These are phyloP conservation scores for Larimichthys polyactis DNA, from an alignment of 2,113 vertebrate genomes.

Conservation along the genomic window DNA sequence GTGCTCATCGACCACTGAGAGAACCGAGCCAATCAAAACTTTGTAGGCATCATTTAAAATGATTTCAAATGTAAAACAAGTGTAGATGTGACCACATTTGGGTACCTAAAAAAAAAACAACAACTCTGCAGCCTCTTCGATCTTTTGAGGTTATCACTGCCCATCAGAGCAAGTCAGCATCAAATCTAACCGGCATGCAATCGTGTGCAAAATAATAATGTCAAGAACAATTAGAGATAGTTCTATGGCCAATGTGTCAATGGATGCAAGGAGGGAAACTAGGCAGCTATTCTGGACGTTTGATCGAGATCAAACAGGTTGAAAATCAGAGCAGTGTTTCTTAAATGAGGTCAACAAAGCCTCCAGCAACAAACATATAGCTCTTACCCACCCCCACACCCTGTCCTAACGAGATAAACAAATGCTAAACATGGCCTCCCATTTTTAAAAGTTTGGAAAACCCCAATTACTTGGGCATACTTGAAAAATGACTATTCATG, in stretches of 20 bases:
- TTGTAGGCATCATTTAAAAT: too few relatives aligned
- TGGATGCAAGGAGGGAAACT: neutral
- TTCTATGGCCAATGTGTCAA: neutral
- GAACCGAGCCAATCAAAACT: neutral
- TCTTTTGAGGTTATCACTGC: too few relatives aligned
- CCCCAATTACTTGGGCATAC: conserved; percentile 40
- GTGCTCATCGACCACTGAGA: neutral
- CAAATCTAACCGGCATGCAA: too few relatives aligned
- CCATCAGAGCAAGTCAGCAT: too few relatives aligned
- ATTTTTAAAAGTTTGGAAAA: conserved; percentile 47
- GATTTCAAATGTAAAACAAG: too few relatives aligned
- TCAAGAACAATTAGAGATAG: neutral
- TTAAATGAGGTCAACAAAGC: conserved; percentile 5
- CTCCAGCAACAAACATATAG: conserved; percentile 12
- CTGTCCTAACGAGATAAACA: conserved; percentile 4
- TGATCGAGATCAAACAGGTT: neutral
- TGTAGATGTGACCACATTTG: too few relatives aligned
- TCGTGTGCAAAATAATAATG: too few relatives aligned
- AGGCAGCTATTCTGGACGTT: neutral
- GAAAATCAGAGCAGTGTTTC: neutral
- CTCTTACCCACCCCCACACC: neutral
- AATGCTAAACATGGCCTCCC: conserved; percentile 3
- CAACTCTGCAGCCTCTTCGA: too few relatives aligned
- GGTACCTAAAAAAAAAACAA: too few relatives aligned
- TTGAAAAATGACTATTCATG: conserved; percentile 55